These are phyloP conservation scores for Lasioglossum oenotherae DNA, from an alignment of 2,888 invertebrate species.

Conservation along the genomic window DNA sequence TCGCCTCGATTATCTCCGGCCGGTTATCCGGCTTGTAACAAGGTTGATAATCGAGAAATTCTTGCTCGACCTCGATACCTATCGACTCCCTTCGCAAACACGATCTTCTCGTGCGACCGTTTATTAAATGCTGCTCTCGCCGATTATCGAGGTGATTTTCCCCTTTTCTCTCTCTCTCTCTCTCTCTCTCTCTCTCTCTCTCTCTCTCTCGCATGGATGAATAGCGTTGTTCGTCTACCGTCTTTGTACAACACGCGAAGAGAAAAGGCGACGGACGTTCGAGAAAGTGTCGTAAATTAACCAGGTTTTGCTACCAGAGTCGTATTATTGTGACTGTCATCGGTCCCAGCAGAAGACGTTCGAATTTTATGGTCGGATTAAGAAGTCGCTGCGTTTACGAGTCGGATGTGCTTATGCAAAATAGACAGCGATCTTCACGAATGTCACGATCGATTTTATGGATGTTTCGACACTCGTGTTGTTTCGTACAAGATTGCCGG, in stretches of 20 bases:
- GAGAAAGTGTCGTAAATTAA: not conserved
- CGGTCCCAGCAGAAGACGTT: not conserved
- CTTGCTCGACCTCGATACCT: conserved; percentile 24
- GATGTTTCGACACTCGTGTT: not conserved
- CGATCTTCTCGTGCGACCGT: conserved; percentile 27
- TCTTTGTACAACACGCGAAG: not conserved
- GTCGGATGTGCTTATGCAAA: not conserved
- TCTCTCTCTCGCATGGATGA: not conserved
- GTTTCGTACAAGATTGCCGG: not conserved
- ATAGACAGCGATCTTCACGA: not conserved
- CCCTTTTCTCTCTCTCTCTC: not conserved
- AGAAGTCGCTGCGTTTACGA: not conserved
- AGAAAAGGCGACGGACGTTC: not conserved
- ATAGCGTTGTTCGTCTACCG: not conserved
- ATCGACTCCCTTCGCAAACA: conserved; percentile 20
- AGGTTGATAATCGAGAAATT: conserved; percentile 47
- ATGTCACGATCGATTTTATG: not conserved
- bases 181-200: not conserved
- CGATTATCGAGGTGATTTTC: not conserved
- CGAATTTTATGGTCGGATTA: not conserved
- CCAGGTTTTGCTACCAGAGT: not conserved
- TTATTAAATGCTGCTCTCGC: conserved; percentile 3
- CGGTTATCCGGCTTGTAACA: conserved; percentile 36
- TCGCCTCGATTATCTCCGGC: conserved; percentile 37
- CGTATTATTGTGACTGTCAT: not conserved